Conservation (phyloP, 2,113 vertebrate species). For the Saccopteryx bilineata region DNA sequence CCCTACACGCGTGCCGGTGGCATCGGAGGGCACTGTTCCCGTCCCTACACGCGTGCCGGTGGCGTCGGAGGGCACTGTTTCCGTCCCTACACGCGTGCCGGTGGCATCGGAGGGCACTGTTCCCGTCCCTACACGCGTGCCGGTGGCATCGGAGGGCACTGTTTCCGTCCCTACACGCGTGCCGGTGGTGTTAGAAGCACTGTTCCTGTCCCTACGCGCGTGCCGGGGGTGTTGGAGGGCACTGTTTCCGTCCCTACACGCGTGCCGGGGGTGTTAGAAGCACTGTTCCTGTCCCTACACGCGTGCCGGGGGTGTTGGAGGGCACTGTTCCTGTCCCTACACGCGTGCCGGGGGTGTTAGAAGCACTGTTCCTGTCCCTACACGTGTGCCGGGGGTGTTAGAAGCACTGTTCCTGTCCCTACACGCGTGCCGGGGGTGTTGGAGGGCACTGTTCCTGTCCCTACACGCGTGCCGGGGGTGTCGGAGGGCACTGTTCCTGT, state of each 20-base stretch:
- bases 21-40: neutral
- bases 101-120: neutral
- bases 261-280: neutral
- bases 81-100: neutral
- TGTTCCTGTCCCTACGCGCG: neutral
- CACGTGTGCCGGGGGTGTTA: neutral
- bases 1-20: neutral
- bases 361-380: slow-evolving; percentile 5
- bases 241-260: slow-evolving; percentile 1
- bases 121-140: neutral
- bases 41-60: neutral
- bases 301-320: neutral
- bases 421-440: neutral
- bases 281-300: neutral
- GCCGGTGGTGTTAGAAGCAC: neutral
- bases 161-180: neutral
- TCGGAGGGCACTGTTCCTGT: neutral
- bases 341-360: neutral
- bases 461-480: neutral
- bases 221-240: neutral
- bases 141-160: neutral
- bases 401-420: slow-evolving; percentile 21
- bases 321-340: neutral
- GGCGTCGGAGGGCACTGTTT: neutral
- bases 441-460: slow-evolving; percentile 2